Base-by-base conservation (phyloP, 1,140 invertebrate species). In the Calephelis nemesis region DNA sequence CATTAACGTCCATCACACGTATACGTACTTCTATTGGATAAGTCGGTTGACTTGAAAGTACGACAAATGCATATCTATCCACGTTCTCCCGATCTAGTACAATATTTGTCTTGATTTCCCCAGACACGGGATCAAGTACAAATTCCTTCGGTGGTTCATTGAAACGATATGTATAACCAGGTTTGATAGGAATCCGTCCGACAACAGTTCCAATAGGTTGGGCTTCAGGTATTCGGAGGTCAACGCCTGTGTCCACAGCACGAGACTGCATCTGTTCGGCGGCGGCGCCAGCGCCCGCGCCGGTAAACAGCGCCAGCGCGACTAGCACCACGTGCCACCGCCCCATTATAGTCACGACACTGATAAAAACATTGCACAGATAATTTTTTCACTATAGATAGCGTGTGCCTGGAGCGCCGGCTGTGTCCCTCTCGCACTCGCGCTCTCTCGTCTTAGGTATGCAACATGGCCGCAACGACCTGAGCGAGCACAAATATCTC, bases 11-110 rank as follows among this genome's bases (percentile, higher is more conserved):
- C 0, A 95, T 86, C 2, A 98, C 96, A 11, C 95, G 90, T 69
- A 98, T 97, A 69, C 97, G 93, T 10, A 98, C 97, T 88, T 98
- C 97, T 66, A 98, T 97, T 0, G 97, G 97, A 87, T 98, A 98
- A 0, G 97, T 98, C 4, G 97, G 97, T 81, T 98, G 97, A 81
- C 96, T 98, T 9, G 97, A 98, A 13, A 98, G 92, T 4, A 98
- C 96, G 13, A 98, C 97, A 64, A 98, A 93, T 79, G 98, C 97
- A 85, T 97, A 98, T 40, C 96, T 93, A 77, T 98, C 96, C 62
- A 97, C 90, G 5, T 93, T 93, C 84, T 98, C 97, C 5, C 97
- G 92, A 89, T 98, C 97, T 47, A 98, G 90, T 12, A 97, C 93
- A 39, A 94, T 93, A 65, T 95, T 95, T 0, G 97, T 98, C 74